Base-by-base conservation (phyloP, 2,113 vertebrate genomes). In the Pseudopipra pipra region DNA sequence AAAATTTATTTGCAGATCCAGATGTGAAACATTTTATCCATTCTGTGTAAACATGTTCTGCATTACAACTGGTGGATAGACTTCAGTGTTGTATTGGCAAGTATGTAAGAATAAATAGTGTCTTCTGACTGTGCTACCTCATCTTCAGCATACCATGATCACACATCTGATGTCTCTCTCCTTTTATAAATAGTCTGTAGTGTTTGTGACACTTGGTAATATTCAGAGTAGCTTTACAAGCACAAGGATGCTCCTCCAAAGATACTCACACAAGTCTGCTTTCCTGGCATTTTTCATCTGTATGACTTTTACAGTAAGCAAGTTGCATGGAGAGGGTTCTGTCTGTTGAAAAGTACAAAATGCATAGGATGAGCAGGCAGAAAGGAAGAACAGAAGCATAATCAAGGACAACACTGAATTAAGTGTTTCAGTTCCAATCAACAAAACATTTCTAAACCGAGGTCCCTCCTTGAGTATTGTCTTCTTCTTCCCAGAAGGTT, bases 201-300 rank as follows among this genome's bases (percentile, higher is more conserved):
- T 12, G 17, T 84, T 80, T 73, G 30, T 63, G 70, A 25, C 35
- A 51, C 43, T 47, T 52, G 30, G 10, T 37, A 71, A 9, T 63
- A 63, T 25, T 72, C 31, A 2, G 5, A 35, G 41, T 12, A 72
- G 41, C 43, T 88, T 79, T 41, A 79, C 46, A 67, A 63, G 23
- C 21, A 47, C 3, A 9, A 39, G 9, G 19, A 82, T 71, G 14
- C 3, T 78, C 23, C 28, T 54, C 27, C 27, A 47, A 58, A 81
- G 43, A 86, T 94, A 98, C 98, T 98, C 89, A 98, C 98, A 14
- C 28, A 94, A 25, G 12, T 98, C 98, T 66, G 98, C 97, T 86
- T 97, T 98, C 54, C 97, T 97, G 76, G 97, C 96, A 12, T 98
- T 98, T 94, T 90, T 98, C 97, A 98, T 98, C 74, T 66, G 85